A percentile compares a stretch with the other conserved stretches of the same genome.
Conservation (phyloP, 2,797 vertebrate species). For the Meda fulgida region DNA sequence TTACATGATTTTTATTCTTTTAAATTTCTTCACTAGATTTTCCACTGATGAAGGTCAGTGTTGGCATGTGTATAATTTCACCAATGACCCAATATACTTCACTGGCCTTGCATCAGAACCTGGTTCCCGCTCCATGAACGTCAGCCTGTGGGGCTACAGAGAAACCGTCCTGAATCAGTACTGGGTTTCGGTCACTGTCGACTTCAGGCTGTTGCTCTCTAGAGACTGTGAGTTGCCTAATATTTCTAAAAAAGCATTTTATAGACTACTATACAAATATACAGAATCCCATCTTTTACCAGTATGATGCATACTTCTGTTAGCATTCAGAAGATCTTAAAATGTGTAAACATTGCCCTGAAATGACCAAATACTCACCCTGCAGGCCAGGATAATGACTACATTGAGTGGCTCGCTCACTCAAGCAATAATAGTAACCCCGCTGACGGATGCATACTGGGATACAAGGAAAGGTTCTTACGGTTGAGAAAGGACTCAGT, state of each 20-base stretch:
- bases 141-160: slow-evolving; percentile 93
- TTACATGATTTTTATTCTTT: background rate
- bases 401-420: slow-evolving; percentile 92
- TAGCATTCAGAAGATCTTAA: background rate
- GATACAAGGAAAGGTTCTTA: slow-evolving; percentile 89
- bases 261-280: background rate
- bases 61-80: slow-evolving; percentile 86
- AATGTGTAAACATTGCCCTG: slow-evolving; percentile 7
- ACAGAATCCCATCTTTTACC: too few species aligned
- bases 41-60: slow-evolving; percentile 98
- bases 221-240: slow-evolving; percentile 84
- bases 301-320: background rate
- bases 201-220: slow-evolving; percentile 88
- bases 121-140: slow-evolving; percentile 91
- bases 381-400: slow-evolving; percentile 86
- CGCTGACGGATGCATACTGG: slow-evolving; percentile 90
- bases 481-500: slow-evolving; percentile 90
- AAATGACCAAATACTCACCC: slow-evolving; percentile 25
- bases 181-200: slow-evolving; percentile 93
- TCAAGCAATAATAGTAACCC: slow-evolving; percentile 86
- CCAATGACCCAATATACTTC: slow-evolving; percentile 84
- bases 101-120: slow-evolving; percentile 93
- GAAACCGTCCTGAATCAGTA: slow-evolving; percentile 78
- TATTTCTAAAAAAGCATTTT: background rate
- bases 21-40: slow-evolving; percentile 76